phyloP scores from a whole-genome alignment of 2,888 invertebrate species.

The Lithodes maja region DNA sequence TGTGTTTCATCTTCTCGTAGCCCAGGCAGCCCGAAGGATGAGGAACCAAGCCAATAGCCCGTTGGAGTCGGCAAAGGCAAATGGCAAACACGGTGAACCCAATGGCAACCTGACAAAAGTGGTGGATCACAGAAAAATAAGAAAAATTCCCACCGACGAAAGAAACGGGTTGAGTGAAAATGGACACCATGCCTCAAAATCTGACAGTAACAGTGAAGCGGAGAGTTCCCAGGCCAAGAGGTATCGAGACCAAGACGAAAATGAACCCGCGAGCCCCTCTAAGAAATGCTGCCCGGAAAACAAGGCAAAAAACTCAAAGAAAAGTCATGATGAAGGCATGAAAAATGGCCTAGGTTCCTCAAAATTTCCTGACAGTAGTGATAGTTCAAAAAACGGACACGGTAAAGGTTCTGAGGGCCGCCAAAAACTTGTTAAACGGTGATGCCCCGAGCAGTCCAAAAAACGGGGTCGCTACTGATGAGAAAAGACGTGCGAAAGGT shows the following conservation, averaged over 20 bases:
- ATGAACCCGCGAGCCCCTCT: conserved; percentile 60
- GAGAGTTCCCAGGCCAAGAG: conserved; percentile 43
- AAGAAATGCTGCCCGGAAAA: conserved; percentile 62
- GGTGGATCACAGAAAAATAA: conserved; percentile 12
- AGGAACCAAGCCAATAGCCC: conserved; percentile 37
- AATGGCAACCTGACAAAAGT: conserved; percentile 19
- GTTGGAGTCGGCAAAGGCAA: background rate
- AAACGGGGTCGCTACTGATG: conserved; percentile 42
- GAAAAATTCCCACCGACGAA: conserved; percentile 25
- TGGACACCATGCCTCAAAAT: conserved; percentile 28
- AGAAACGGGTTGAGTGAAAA: conserved; percentile 28
- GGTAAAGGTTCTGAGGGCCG: conserved; percentile 25
- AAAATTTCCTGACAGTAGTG: background rate
- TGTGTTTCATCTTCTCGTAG: conserved; percentile 60
- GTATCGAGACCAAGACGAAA: conserved; percentile 46
- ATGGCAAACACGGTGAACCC: background rate
- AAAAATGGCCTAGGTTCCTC: conserved; percentile 44
- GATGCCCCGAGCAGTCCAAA: conserved; percentile 32
- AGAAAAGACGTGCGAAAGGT: conserved; percentile 42
- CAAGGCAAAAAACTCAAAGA: conserved; percentile 23
- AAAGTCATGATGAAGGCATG: conserved; percentile 8
- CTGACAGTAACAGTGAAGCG: conserved; percentile 32
- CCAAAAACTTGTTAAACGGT: conserved; percentile 42
- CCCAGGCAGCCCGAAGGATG: conserved; percentile 60
- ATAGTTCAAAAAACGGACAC: conserved; percentile 51